Base-by-base conservation (phyloP, 1,140 invertebrate species). In the Brevipalpus yothersi region DNA sequence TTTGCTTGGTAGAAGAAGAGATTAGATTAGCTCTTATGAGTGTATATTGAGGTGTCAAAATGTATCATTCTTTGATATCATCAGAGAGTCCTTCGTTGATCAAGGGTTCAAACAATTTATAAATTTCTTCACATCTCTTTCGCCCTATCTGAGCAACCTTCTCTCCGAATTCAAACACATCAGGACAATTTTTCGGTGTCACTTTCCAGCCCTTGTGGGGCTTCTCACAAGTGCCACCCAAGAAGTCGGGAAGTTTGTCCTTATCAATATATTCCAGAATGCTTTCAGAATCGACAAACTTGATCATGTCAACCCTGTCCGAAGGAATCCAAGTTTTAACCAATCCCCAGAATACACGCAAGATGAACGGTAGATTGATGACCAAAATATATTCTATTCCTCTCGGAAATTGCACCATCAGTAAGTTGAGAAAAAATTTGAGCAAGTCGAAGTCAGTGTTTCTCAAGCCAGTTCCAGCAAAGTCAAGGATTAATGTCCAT, bases 161-260 rank as follows among this genome's bases (percentile, higher is more conserved):
- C 12, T 8, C 15, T 13, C 23, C 61, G 61, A 15, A 62, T 42
- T 8, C 70, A 67, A 12, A 70, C 66, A 8, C 82, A 80, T 19
- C n/a, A 8, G 56, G 56, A 43, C 56, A 57, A 42, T 21, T 21
- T 12, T 57, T 43, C 1, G 56, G 56, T 2, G 12, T 15, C 12
- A 57, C 41, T 43, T 57, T 12, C 8, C 17, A 19, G 4, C 58
- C 58, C 17, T 51, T 49, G 19, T 58, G 59, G 9, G 40, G 42
- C 2, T n/a, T 19, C n/a, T 60, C 31, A 47, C 61, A 62, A 19
- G 23, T 58, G 19, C 61, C 61, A 31, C 61, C 61, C 15, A 62
- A 23, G 47, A 41, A 62, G 10, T 41, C 21, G 1, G 61, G 61
- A 12, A 62, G 17, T 12, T 60, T 10, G 13, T 43, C 53, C 7